Conservation (phyloP, 2,888 invertebrate genomes). For the Watsonalla binaria region DNA sequence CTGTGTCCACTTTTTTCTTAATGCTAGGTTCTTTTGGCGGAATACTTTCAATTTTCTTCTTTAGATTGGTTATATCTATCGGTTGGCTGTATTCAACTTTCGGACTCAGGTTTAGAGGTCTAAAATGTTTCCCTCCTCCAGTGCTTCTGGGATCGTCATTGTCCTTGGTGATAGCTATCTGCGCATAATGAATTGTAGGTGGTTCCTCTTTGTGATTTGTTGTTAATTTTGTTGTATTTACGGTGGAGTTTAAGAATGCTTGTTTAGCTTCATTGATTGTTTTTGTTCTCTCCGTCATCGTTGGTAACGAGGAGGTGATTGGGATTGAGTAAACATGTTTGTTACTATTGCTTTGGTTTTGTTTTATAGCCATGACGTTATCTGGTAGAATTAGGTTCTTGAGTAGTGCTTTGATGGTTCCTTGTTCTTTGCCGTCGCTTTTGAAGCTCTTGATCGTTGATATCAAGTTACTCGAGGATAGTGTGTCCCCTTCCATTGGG, state of each 20-base stretch:
- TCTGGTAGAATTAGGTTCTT: conserved; percentile 66
- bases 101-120: conserved; percentile 18
- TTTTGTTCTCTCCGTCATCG: conserved; percentile 47
- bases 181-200: conserved; percentile 59
- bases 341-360: conserved; percentile 49
- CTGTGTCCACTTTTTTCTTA: conserved; percentile 53
- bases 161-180: conserved; percentile 60
- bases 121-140: conserved; percentile 56
- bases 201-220: conserved; percentile 29
- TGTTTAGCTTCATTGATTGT: conserved; percentile 61
- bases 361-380: conserved; percentile 67
- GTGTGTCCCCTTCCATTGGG: conserved; percentile 67
- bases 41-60: conserved; percentile 28
- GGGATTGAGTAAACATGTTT: conserved; percentile 64
- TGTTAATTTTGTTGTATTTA: conserved; percentile 24
- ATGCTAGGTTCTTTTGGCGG: conserved; percentile 34
- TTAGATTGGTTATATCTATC: conserved; percentile 32
- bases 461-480: conserved; percentile 55
- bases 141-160: conserved; percentile 70
- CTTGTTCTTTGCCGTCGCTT: conserved; percentile 53
- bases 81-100: conserved; percentile 27
- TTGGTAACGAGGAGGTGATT: conserved; percentile 43
- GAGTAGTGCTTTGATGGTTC: conserved; percentile 57
- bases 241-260: conserved; percentile 61
- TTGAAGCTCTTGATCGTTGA: conserved; percentile 58